Conservation (phyloP, 2,797 vertebrate genomes). For the Aldrovandia affinis region DNA sequence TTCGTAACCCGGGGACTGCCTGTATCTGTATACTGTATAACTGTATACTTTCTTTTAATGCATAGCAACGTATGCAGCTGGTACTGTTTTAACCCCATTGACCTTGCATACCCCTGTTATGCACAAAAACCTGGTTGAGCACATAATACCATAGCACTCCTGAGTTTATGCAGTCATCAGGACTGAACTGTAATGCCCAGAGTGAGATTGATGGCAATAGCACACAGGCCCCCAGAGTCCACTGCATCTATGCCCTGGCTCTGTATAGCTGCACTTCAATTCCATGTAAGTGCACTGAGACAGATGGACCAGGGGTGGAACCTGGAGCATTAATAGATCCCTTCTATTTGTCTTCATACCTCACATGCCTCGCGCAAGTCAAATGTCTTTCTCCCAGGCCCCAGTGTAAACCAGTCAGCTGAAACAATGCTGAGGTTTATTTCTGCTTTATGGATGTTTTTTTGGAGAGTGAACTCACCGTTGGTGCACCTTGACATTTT, state of each 20-base stretch:
- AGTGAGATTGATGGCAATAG: constrained; percentile 48
- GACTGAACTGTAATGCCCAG: constrained; percentile 23
- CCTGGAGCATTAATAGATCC: constrained; percentile 47
- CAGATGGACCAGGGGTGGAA: constrained; percentile 50
- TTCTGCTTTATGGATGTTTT: constrained; percentile 39
- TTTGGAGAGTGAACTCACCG: constrained; percentile 6
- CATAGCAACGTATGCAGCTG: not conserved
- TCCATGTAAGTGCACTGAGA: constrained; percentile 45
- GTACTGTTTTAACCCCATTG: not conserved
- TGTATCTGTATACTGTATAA: not conserved
- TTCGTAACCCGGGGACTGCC: no score
- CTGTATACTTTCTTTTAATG: not conserved
- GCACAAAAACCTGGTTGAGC: constrained; percentile 12
- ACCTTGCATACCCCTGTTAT: not conserved
- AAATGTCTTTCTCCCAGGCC: constrained; percentile 14
- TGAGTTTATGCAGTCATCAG: not conserved
- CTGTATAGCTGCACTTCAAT: constrained; percentile 34
- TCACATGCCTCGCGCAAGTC: constrained; percentile 25
- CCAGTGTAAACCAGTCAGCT: constrained; percentile 41
- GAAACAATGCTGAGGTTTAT: constrained; percentile 43
- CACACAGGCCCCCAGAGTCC: constrained; percentile 33
- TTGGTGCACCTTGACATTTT: no score
- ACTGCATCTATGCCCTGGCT: not conserved
- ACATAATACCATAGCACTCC: not conserved
- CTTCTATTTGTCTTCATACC: constrained; percentile 36